These are phyloP conservation scores for Neolamprologus falcicula DNA, from an alignment of 2,113 vertebrate species.

Conservation along the genomic window DNA sequence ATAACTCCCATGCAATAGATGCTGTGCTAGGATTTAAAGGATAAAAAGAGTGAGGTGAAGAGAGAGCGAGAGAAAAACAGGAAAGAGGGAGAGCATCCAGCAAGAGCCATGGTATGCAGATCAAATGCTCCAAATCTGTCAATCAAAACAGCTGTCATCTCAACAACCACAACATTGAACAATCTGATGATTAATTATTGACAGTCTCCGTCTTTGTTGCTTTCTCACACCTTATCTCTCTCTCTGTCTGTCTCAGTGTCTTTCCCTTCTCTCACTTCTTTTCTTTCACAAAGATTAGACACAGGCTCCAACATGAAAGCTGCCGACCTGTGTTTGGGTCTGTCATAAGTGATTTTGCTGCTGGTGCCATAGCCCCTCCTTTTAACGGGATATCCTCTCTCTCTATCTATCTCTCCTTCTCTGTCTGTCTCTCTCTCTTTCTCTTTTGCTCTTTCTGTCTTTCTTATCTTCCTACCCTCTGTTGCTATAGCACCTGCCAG, in stretches of 20 bases:
- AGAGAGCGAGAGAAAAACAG: background rate
- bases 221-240: slow-evolving; percentile 38
- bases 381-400: slow-evolving; percentile 39
- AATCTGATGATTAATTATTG: slow-evolving; percentile 71
- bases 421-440: background rate
- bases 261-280: slow-evolving; percentile 18
- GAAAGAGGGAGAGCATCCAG: background rate
- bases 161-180: slow-evolving; percentile 34
- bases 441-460: slow-evolving; percentile 19
- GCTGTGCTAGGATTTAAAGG: slow-evolving; percentile 38
- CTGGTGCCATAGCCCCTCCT: slow-evolving; percentile 5
- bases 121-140: slow-evolving; percentile 70
- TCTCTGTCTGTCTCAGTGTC: slow-evolving; percentile 15
- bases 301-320: slow-evolving; percentile 62
- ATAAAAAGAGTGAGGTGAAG: slow-evolving; percentile 21
- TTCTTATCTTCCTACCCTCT: slow-evolving; percentile 44
- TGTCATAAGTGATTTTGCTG: slow-evolving; percentile 60
- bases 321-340: slow-evolving; percentile 57
- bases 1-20: slow-evolving; percentile 20
- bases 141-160: slow-evolving; percentile 61
- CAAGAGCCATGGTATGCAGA: slow-evolving; percentile 31
- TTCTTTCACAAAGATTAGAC: slow-evolving; percentile 58
- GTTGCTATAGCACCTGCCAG: slow-evolving; percentile 66
- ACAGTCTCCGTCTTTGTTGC: slow-evolving; percentile 61
- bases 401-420: background rate